A percentile compares a stretch with the other conserved stretches of the same genome.
phyloP scores from a whole-genome alignment of 2,797 vertebrate genomes.

The Phalloptychus januarius region DNA sequence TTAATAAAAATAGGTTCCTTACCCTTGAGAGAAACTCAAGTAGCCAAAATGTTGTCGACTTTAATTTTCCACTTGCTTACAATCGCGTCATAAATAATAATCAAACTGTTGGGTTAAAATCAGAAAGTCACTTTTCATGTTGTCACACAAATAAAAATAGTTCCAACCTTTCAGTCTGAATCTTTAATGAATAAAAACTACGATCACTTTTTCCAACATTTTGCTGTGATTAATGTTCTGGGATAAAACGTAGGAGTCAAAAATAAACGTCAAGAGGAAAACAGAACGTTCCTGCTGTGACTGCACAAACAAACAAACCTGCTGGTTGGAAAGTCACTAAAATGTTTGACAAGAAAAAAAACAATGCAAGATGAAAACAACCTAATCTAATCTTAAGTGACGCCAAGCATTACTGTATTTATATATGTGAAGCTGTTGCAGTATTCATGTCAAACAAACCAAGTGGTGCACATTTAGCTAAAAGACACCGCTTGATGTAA shows the following conservation, averaged over 20 bases:
- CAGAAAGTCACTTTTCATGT: background rate
- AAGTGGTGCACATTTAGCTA: background rate
- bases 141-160: background rate
- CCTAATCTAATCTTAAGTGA: constrained; percentile 10
- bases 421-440: constrained; percentile 28
- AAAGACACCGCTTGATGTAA: background rate
- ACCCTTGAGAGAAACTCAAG: background rate
- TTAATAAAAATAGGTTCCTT: background rate
- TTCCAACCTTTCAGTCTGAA: background rate
- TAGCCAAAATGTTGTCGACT: background rate
- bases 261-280: constrained; percentile 8
- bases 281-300: background rate
- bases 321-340: constrained; percentile 21
- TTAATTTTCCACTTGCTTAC: background rate
- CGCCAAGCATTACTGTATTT: constrained; percentile 4
- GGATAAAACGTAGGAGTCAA: background rate
- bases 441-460: constrained; percentile 36
- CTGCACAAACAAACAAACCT: constrained; percentile 13
- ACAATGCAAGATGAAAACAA: constrained; percentile 7
- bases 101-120: background rate
- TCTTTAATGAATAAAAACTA: background rate
- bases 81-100: background rate
- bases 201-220: background rate
- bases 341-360: background rate
- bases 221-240: background rate